A percentile compares a stretch with the other conserved stretches of the same genome.
Evolutionary conservation across 2,797 vertebrate species (phyloP).

Genomic region (Clarias platycephalus): DNA sequence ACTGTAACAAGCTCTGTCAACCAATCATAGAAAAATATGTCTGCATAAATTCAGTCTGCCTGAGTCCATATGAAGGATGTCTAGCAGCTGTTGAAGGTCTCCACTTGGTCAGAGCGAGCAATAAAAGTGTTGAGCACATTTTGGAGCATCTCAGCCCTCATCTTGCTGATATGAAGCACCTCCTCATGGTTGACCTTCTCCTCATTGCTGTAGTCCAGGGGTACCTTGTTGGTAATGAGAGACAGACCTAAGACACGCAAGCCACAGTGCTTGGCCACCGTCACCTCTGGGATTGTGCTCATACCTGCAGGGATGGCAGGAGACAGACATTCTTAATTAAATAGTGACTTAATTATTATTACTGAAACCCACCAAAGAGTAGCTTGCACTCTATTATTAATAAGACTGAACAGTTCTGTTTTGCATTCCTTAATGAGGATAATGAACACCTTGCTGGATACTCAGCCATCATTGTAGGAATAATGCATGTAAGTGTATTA

Average conservation of each 20-base stretch:
- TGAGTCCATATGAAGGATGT: conserved; percentile 12
- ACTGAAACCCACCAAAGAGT: conserved; percentile 36
- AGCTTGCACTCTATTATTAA: conserved; percentile 42
- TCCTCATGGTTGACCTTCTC: conserved; percentile 74
- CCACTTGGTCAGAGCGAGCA: conserved; percentile 63
- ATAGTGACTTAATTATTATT: conserved; percentile 29
- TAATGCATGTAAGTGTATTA: background rate
- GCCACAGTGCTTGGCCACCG: conserved; percentile 72
- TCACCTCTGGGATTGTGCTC: conserved; percentile 74
- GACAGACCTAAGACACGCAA: conserved; percentile 70
- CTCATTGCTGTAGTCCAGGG: conserved; percentile 71
- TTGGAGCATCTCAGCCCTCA: conserved; percentile 70
- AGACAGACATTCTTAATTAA: conserved; percentile 40
- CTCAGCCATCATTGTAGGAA: background rate
- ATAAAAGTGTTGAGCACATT: conserved; percentile 66
- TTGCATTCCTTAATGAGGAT: conserved; percentile 39
- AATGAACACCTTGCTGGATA: conserved; percentile 20
- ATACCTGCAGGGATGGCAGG: conserved; percentile 62
- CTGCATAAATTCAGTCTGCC: background rate
- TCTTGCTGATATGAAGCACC: conserved; percentile 70
- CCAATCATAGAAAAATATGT: background rate
- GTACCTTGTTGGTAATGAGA: conserved; percentile 76
- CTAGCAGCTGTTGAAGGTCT: conserved; percentile 65
- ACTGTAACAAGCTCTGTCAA: background rate
- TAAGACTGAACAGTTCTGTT: conserved; percentile 23